These are phyloP conservation scores for Rhingia rostrata DNA, from an alignment of 2,888 invertebrate species.

Conservation along the genomic window DNA sequence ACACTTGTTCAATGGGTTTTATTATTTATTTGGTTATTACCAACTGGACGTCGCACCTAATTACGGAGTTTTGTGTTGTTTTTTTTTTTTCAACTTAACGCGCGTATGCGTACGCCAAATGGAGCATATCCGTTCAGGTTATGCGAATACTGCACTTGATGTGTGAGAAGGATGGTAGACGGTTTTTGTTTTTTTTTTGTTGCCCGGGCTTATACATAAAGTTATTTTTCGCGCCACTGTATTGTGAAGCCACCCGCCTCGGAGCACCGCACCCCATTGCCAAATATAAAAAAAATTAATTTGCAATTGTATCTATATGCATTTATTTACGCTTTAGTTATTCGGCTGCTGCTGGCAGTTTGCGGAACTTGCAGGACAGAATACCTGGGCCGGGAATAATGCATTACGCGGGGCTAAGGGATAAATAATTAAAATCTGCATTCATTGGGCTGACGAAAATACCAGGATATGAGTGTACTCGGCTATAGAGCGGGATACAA, in stretches of 20 bases:
- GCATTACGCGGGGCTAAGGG: neutral
- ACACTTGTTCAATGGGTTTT: neutral
- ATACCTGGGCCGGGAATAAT: neutral
- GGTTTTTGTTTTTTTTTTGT: no score
- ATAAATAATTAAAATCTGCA: constrained; percentile 24
- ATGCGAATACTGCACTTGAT: neutral
- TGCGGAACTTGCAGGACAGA: neutral
- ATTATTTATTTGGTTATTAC: constrained; percentile 42
- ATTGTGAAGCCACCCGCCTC: neutral
- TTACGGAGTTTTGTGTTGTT: constrained; percentile 21
- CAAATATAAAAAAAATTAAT: constrained; percentile 49
- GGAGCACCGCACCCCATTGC: neutral
- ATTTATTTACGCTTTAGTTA: constrained; percentile 38
- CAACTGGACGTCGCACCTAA: constrained; percentile 15
- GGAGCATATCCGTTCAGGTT: neutral
- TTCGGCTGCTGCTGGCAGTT: neutral
- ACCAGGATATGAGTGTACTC: no score
- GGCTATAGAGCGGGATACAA: no score
- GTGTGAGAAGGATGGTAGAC: no score
- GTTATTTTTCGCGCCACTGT: constrained; percentile 26
- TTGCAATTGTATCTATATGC: constrained; percentile 34
- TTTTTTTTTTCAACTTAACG: no score
- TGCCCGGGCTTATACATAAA: constrained; percentile 4
- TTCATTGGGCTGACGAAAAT: neutral
- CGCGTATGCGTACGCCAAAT: neutral